A percentile compares a stretch with the other conserved stretches of the same genome.
These are phyloP conservation scores for Lissocephala sabroskyi DNA, from an alignment of 2,888 invertebrate genomes.

Conservation along the genomic window DNA sequence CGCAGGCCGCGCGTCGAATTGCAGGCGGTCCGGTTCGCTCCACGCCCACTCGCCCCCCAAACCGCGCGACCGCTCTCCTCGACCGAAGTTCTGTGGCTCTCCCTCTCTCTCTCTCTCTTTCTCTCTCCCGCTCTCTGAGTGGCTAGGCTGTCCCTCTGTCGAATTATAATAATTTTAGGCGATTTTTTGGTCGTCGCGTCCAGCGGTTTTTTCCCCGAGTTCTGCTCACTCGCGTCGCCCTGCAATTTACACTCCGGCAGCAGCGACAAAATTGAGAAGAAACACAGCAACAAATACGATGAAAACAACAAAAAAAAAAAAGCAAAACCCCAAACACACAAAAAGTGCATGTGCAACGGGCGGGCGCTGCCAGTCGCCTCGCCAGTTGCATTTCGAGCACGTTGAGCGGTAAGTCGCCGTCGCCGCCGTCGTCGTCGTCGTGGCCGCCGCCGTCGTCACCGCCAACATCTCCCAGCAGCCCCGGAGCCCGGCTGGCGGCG, in stretches of 20 bases:
- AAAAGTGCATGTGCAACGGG: constrained; percentile 69
- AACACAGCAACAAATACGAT: constrained; percentile 11
- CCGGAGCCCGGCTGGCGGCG: constrained; percentile 13
- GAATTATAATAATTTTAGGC: constrained; percentile 51
- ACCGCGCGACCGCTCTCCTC: too few relatives aligned
- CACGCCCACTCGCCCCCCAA: too few relatives aligned
- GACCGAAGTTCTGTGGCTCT: too few relatives aligned
- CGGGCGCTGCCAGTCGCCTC: constrained; percentile 40
- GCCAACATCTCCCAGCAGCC: not conserved
- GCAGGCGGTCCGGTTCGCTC: constrained; percentile 8
- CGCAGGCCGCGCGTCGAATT: constrained; percentile 41
- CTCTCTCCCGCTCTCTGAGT: too few relatives aligned
- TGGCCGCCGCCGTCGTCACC: constrained; percentile 9
- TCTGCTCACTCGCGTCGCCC: constrained; percentile 21
- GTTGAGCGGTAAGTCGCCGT: constrained; percentile 29
- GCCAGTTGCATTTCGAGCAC: constrained; percentile 40
- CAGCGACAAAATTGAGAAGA: constrained; percentile 16
- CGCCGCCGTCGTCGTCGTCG: constrained; percentile 24
- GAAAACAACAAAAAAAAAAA: constrained; percentile 22
- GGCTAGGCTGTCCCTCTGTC: not conserved
- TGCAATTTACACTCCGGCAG: constrained; percentile 54
- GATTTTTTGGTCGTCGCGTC: constrained; percentile 12
- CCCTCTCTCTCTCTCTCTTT: too few relatives aligned
- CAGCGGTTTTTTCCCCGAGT: constrained; percentile 7
- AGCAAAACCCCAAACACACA: constrained; percentile 26